These are phyloP conservation scores for Morpho achilles DNA, from an alignment of 2,888 invertebrate genomes.

Conservation along the genomic window DNA sequence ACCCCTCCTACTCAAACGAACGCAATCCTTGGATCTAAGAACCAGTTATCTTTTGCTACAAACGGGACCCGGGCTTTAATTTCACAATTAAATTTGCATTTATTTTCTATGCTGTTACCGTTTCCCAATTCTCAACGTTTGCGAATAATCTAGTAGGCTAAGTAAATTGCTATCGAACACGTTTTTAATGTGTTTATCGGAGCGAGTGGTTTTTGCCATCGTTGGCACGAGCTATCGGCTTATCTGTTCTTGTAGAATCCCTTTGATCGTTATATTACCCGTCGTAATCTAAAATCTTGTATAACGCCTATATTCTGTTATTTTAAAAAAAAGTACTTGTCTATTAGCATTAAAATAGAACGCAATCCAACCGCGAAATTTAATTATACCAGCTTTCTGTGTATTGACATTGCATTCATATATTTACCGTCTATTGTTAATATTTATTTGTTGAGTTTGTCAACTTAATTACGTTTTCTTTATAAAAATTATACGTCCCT, in stretches of 20 bases:
- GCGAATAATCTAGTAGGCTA: conserved; percentile 17
- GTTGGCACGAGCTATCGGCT: conserved; percentile 20
- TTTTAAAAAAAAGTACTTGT: conserved; percentile 10
- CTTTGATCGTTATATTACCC: conserved; percentile 24
- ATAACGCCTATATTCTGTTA: conserved; percentile 14
- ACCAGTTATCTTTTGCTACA: conserved; percentile 21
- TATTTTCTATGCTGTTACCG: conserved; percentile 24
- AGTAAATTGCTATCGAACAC: conserved; percentile 11
- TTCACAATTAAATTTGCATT: conserved; percentile 38
- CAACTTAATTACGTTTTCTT: conserved; percentile 2
- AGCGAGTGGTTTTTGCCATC: conserved; percentile 15
- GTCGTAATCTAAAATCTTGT: conserved; percentile 13
- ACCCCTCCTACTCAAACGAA: conserved; percentile 49
- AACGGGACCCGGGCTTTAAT: conserved; percentile 34
- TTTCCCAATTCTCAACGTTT: conserved; percentile 11
- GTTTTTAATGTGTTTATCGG: conserved; percentile 21
- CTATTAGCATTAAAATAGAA: conserved; percentile 5
- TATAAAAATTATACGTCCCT: not conserved
- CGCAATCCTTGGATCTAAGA: conserved; percentile 44
- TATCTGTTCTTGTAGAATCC: conserved; percentile 22
- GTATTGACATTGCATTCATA: not conserved
- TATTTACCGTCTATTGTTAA: not conserved
- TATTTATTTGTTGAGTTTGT: conserved; percentile 2
- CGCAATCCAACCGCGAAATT: not conserved
- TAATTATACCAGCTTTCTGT: not conserved